Evolutionary conservation across 2,797 vertebrate genomes (phyloP).

Genomic region (Calcarius lapponicus): DNA sequence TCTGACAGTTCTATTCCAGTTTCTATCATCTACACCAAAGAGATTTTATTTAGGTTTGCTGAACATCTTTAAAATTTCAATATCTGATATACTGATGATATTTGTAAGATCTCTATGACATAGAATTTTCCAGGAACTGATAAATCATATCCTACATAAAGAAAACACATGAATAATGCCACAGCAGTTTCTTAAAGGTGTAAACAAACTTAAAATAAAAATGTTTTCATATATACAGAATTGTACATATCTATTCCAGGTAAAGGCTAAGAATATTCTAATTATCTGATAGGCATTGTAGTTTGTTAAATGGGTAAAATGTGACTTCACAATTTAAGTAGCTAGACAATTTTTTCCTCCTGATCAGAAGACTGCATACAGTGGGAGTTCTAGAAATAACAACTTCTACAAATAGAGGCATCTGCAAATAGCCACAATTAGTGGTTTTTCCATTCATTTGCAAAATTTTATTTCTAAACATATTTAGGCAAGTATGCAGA

Average conservation of each 20-base stretch:
- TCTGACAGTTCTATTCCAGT: constrained; percentile 39
- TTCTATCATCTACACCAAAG: constrained; percentile 45
- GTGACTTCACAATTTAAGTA: neutral
- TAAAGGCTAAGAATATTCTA: neutral
- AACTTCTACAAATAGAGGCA: neutral
- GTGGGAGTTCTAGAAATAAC: neutral
- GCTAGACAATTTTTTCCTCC: neutral
- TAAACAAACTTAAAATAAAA: neutral
- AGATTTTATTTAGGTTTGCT: constrained; percentile 48
- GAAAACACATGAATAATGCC: neutral
- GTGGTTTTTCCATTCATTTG: neutral
- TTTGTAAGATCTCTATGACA: neutral
- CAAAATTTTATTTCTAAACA: constrained; percentile 6
- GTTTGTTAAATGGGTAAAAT: neutral
- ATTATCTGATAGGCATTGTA: neutral
- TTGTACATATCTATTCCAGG: neutral
- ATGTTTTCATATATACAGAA: neutral
- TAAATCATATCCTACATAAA: neutral
- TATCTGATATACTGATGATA: neutral
- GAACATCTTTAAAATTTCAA: constrained; percentile 48
- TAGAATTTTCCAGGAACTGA: neutral
- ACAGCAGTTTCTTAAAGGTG: neutral
- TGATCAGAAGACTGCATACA: constrained; percentile 1
- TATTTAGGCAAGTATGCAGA: neutral
- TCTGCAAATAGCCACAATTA: constrained; percentile 15